Conservation (phyloP, 2,888 invertebrate species). For the Ormia ochracea region DNA sequence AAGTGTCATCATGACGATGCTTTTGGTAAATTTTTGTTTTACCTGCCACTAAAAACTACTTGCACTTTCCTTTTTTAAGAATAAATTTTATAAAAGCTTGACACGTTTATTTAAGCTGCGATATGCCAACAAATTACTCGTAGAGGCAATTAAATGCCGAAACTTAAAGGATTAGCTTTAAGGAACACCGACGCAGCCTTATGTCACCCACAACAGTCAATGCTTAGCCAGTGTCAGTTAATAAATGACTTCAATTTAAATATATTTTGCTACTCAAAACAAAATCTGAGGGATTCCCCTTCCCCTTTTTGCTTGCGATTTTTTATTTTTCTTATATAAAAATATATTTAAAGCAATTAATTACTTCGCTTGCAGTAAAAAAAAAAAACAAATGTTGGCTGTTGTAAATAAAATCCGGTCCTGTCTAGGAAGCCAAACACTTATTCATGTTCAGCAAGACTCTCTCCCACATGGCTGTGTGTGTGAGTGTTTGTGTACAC, state of each 20-base stretch:
- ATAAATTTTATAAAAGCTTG: too few species aligned
- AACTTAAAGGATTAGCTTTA: too few species aligned
- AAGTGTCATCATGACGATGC: too few species aligned
- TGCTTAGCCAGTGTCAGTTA: background rate
- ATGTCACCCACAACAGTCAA: background rate
- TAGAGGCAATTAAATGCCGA: too few species aligned
- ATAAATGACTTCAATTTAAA: conserved; percentile 37
- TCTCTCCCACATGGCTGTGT: background rate
- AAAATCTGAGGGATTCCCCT: conserved; percentile 12
- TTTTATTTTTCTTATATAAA: background rate
- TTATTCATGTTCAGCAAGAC: background rate
- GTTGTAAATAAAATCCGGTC: background rate
- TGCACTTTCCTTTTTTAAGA: too few species aligned
- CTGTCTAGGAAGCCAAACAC: conserved; percentile 28
- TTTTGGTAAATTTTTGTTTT: too few species aligned
- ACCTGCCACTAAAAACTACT: too few species aligned
- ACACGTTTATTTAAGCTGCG: too few species aligned
- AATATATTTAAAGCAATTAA: conserved; percentile 47
- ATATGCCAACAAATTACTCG: too few species aligned
- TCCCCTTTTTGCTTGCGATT: background rate
- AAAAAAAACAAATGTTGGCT: background rate
- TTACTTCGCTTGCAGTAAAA: conserved; percentile 16
- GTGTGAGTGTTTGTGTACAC: background rate
- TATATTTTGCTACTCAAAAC: background rate
- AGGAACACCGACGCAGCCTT: too few species aligned